phyloP scores from a whole-genome alignment of 2,113 vertebrate species.

The Oncorhynchus clarkii region DNA sequence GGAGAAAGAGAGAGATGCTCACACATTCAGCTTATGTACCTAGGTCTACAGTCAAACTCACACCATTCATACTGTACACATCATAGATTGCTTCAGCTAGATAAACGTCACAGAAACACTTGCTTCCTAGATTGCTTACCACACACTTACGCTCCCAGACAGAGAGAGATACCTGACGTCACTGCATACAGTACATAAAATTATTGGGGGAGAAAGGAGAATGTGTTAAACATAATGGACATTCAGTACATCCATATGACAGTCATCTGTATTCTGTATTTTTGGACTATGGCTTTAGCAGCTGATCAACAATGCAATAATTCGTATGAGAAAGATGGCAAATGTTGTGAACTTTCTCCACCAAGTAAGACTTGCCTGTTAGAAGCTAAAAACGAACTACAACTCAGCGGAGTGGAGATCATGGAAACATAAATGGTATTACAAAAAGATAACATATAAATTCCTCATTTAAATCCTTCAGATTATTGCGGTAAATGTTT shows the following conservation, averaged over 20 bases:
- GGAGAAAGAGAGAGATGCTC: too few relatives aligned
- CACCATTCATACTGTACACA: too few relatives aligned
- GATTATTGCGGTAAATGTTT: neutral
- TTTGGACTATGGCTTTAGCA: constrained; percentile 17
- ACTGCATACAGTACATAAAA: constrained; percentile 43
- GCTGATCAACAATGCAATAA: constrained; percentile 27
- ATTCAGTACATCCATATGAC: neutral
- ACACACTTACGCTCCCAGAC: neutral
- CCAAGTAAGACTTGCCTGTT: constrained; percentile 56
- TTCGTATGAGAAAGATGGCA: accelerated
- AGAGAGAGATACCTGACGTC: constrained; percentile 40
- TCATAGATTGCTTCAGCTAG: too few relatives aligned
- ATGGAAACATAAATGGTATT: neutral
- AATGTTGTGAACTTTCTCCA: constrained; percentile 59
- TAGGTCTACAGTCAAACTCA: too few relatives aligned
- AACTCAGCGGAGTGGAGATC: constrained; percentile 11
- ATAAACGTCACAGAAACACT: neutral
- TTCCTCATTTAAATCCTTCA: neutral
- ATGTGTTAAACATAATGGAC: constrained; percentile 45
- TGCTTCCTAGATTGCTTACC: neutral
- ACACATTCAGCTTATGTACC: too few relatives aligned
- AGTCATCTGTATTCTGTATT: neutral
- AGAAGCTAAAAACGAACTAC: neutral
- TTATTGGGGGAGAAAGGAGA: neutral
- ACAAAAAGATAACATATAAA: neutral